Percentiles rank a stretch among this genome's conserved stretches.
These are phyloP conservation scores for Leucopsar rothschildi DNA, from an alignment of 2,113 vertebrate genomes.

Conservation along the genomic window DNA sequence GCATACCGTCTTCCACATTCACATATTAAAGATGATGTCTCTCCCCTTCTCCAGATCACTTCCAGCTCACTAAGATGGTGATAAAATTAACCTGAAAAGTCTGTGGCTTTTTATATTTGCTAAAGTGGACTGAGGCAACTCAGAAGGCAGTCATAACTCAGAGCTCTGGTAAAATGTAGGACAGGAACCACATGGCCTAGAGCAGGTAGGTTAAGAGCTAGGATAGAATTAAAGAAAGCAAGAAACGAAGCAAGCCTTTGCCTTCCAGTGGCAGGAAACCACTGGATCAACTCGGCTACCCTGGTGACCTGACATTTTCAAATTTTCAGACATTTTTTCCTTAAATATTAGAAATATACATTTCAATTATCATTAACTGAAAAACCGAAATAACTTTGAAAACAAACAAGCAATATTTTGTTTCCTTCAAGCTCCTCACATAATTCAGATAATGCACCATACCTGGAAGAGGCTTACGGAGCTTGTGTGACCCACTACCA, in stretches of 20 bases:
- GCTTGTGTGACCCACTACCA: slow-evolving; percentile 49
- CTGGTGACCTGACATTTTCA: background rate
- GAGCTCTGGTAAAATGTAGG: background rate
- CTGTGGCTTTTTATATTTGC: fast-evolving
- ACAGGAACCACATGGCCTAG: background rate
- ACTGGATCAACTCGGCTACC: background rate
- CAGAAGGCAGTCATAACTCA: background rate
- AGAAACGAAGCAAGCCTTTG: background rate
- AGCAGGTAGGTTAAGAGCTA: background rate
- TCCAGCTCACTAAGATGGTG: background rate
- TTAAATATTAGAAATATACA: background rate
- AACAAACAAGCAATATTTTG: background rate
- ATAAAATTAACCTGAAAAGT: background rate
- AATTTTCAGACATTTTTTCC: background rate
- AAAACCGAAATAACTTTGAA: background rate
- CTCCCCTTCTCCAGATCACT: background rate
- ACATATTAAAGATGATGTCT: background rate
- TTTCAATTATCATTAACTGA: background rate
- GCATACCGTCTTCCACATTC: background rate
- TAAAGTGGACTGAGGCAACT: background rate
- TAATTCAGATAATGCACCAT: background rate
- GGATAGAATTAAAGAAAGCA: background rate
- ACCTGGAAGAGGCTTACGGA: slow-evolving; percentile 49
- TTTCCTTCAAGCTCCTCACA: background rate
- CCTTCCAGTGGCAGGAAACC: background rate